Evolutionary conservation across 2,888 invertebrate species (phyloP), one percentile per base, ranked within the genome.

Genomic region (Thereva nobilitata): DNA sequence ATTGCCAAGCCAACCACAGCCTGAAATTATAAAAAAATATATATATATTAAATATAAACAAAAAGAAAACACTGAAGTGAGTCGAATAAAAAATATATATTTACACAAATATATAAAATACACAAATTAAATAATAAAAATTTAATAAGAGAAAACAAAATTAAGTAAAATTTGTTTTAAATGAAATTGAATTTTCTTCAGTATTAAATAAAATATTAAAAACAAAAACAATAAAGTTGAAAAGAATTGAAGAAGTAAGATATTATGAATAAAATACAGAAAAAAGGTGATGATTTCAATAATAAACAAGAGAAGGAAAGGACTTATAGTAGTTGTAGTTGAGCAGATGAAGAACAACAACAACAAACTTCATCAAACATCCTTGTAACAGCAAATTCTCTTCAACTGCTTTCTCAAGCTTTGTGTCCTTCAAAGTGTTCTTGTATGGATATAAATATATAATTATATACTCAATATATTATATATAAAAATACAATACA

Each of bases 181-280:
- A 23, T 23, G 23, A 23, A 23, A 23, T 23, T 50, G 9, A 61
- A 61, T 41, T 61, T 61, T 23, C 61, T 61, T 34, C 59, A 59
- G 49, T 59, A 49, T 59, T 42, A 49, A 23, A 23, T 38, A 49
- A 49, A 63, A 52, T 63, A 50, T 54, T 53, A 66, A 47, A 41
- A 53, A 23, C 52, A 54, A 66, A 49, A 59, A 57, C 61, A 50
- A 5, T 61, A 23, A 23, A 23, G 23, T 23, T 23, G 23, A 23
- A 23, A 23, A 23, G 23, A 23, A 23, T 23, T 23, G 23, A 23
- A 23, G 23, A 23, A 23, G 23, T 23, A 23, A 23, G 23, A 23
- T 23, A 23, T 23, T 23, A 23, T 23, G 23, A 23, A 23, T 23
- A 23, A 23, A 23, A 23, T 23, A 23, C 23, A 23, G 23, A 23